Evolutionary conservation across 2,113 vertebrate species (phyloP), one percentile per base, ranked within the genome.

Genomic region (Galemys pyrenaicus): DNA sequence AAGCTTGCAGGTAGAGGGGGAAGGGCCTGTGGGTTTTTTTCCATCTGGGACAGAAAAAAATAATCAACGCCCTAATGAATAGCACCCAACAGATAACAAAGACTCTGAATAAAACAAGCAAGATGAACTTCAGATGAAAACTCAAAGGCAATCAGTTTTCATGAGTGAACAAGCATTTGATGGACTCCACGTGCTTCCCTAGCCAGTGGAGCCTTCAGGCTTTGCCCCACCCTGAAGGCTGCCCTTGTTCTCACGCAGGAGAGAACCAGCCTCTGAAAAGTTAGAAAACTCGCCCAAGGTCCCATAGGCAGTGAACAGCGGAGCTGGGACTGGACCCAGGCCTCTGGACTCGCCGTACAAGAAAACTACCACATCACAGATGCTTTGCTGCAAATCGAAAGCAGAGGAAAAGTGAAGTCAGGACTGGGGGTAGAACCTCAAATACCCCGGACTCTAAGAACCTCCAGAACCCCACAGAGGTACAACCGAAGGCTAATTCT

Each of bases 141-240:
- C 9, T 32, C 13, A 6, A 68, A 91, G 62, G 67, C 60, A 39
- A 24, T 67, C n/a, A 4, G 26, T 16, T 22, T 6, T 49, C 1
- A 6, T 60, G 87, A 35, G 74, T 3, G 67, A 91, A 11, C 16
- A 58, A 30, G 35, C 0, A 0, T 15, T 58, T 19, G 9, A 24
- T 2, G 54, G 51, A 54, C 10, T 12, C 46, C 46, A 11, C 8
- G 46, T 49, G 8, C 10, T 49, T 11, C 46, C 46, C 44, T 11
- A 12, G 7, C 44, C 44, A 44, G 44, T 44, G 44, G 9, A 64
- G 51, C 12, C 71, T 62, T 26, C 2, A 0, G 0, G 26, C 20
- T 35, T 30, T 6, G 0, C 11, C 65, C 6, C 11, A 3, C 22
- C 32, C 46, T 11, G 30, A 1, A 32, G 0, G 17, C 2, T 6